phyloP scores from a whole-genome alignment of 2,797 vertebrate genomes.

The Merluccius polli region DNA sequence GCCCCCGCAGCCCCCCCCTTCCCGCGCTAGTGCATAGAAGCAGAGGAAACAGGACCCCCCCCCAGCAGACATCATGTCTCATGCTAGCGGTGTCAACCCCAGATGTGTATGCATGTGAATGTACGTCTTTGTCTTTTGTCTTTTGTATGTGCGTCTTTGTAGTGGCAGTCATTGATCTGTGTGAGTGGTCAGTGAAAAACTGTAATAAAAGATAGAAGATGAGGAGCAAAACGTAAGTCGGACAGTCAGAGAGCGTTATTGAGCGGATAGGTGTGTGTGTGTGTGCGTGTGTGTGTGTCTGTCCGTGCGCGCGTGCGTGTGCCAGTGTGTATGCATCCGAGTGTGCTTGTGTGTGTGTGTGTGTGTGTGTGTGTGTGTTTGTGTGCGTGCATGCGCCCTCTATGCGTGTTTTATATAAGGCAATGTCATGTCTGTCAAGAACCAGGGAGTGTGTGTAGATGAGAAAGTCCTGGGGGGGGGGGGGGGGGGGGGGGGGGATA shows the following conservation, averaged over 20 bases:
- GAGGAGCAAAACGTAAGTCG: no score
- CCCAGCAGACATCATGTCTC: not conserved
- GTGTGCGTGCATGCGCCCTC: no score
- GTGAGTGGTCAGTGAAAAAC: no score
- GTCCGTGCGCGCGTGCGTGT: slow-evolving; percentile 29
- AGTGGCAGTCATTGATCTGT: slow-evolving; percentile 36
- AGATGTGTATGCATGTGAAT: slow-evolving; percentile 11
- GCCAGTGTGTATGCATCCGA: slow-evolving; percentile 16
- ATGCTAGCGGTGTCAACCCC: slow-evolving; percentile 14
- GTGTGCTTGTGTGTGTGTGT: slow-evolving; percentile 18
- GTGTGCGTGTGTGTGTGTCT: slow-evolving; percentile 16
- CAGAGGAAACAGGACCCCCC: slow-evolving; percentile 13
- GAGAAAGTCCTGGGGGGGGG: no score
- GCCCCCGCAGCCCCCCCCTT: no score
- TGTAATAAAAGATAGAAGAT: no score
- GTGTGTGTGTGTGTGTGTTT: slow-evolving; percentile 32
- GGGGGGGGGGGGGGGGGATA: slow-evolving; percentile 43
- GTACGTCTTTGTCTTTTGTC: slow-evolving; percentile 16
- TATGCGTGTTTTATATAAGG: no score
- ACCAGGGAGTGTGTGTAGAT: not conserved
- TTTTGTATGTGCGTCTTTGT: slow-evolving; percentile 17
- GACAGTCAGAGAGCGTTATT: no score
- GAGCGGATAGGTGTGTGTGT: slow-evolving; percentile 7
- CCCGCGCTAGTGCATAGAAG: no score
- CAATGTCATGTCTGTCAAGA: not conserved